Evolutionary conservation across 2,113 vertebrate species (phyloP).

Genomic region (Chinchilla lanigera): DNA sequence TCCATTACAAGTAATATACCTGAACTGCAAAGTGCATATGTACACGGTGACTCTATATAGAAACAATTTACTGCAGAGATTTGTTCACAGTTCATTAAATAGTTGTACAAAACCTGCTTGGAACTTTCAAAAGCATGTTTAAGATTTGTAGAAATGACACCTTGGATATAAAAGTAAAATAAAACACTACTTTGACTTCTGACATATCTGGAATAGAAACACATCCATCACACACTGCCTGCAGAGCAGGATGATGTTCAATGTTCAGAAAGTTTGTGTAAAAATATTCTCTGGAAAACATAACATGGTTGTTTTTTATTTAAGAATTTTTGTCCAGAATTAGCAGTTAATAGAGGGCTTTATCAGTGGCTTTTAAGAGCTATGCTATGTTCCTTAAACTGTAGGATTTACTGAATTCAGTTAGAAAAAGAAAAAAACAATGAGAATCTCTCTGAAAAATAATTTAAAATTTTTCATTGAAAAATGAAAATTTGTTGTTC

Average conservation of each 20-base stretch:
- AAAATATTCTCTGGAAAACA: conserved; percentile 37
- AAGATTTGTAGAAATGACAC: conserved; percentile 76
- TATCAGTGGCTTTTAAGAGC: background rate
- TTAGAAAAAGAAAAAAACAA: background rate
- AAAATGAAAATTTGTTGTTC: background rate
- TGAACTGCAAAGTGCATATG: conserved; percentile 28
- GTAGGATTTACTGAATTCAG: background rate
- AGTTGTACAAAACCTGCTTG: conserved; percentile 66
- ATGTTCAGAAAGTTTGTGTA: background rate
- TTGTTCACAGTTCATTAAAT: conserved; percentile 74
- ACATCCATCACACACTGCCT: conserved; percentile 67
- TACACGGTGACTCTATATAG: conserved; percentile 46
- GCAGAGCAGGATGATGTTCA: conserved; percentile 65
- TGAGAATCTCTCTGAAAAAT: background rate
- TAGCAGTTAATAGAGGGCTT: background rate
- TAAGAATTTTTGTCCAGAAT: background rate
- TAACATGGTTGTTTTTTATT: background rate
- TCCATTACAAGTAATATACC: conserved; percentile 60
- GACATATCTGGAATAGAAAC: conserved; percentile 64
- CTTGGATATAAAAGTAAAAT: conserved; percentile 77
- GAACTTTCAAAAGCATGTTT: conserved; percentile 67
- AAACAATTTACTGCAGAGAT: conserved; percentile 32
- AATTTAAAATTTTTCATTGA: background rate
- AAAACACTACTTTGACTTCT: conserved; percentile 74
- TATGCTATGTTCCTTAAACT: background rate